Percentiles rank a stretch among this genome's conserved stretches.
phyloP scores from a whole-genome alignment of 2,797 vertebrate genomes.

The Pseudomugil tenellus region DNA sequence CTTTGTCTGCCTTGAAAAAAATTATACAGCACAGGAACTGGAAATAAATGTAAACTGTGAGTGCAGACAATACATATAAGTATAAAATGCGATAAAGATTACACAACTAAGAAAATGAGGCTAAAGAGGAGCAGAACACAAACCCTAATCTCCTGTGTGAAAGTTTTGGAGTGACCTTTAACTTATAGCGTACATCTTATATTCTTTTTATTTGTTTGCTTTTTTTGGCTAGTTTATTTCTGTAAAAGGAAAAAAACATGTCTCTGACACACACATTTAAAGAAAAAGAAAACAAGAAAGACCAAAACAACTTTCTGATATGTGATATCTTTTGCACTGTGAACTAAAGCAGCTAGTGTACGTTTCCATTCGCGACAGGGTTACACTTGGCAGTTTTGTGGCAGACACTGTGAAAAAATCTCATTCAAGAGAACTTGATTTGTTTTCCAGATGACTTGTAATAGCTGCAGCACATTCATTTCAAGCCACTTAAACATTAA shows the following conservation, averaged over 20 bases:
- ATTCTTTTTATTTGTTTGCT: neutral
- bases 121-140: neutral
- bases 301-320: neutral
- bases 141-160: neutral
- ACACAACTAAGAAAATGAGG: neutral
- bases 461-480: constrained; percentile 74
- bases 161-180: neutral
- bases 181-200: neutral
- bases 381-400: constrained; percentile 39
- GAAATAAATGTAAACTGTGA: neutral
- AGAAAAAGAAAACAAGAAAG: neutral
- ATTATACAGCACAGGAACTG: neutral
- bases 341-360: constrained; percentile 9
- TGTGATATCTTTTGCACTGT: constrained; percentile 1
- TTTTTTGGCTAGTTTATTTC: too few relatives aligned
- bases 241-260: too few relatives aligned
- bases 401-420: constrained; percentile 29
- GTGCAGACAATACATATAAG: neutral
- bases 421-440: constrained; percentile 57
- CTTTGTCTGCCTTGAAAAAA: too few relatives aligned
- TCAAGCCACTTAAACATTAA: constrained; percentile 81
- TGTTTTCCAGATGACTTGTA: constrained; percentile 72
- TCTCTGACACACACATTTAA: neutral
- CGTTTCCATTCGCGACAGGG: constrained; percentile 3
- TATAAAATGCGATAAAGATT: neutral